Conservation (phyloP, 2,888 invertebrate species). For the Muschampia plurimacula region DNA sequence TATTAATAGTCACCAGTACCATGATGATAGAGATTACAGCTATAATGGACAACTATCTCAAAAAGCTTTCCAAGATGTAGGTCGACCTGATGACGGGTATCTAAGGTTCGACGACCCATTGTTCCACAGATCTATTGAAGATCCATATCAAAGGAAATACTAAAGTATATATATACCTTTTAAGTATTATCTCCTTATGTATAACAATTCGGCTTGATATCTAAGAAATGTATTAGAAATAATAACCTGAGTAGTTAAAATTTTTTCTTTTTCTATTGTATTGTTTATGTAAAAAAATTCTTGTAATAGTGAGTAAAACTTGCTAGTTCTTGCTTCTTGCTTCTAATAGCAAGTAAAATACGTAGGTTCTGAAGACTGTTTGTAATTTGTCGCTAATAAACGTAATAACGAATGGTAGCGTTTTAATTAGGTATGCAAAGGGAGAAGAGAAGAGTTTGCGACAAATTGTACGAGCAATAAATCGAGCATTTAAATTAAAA, state of each 20-base stretch:
- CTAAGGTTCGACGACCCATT: constrained; percentile 75
- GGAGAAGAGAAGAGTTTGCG: constrained; percentile 61
- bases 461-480: constrained; percentile 84
- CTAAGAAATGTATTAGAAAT: neutral
- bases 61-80: constrained; percentile 69
- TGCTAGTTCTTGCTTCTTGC: too few species aligned
- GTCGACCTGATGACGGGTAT: constrained; percentile 71
- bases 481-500: constrained; percentile 83
- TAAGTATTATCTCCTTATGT: neutral
- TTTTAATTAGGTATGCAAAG: constrained; percentile 51
- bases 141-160: constrained; percentile 79
- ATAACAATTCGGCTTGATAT: neutral
- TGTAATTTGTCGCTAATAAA: constrained; percentile 76
- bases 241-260: neutral
- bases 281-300: neutral
- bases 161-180: constrained; percentile 47
- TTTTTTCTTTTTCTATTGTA: neutral
- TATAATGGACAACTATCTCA: constrained; percentile 68
- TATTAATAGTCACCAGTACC: constrained; percentile 80
- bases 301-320: constrained; percentile 22
- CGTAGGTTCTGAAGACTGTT: constrained; percentile 50
- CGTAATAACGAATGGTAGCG: constrained; percentile 67
- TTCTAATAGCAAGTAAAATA: constrained; percentile 40
- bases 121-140: constrained; percentile 74
- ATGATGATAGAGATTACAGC: constrained; percentile 60